phyloP scores from a whole-genome alignment of 2,888 invertebrate genomes.

The Dynastes maya region DNA sequence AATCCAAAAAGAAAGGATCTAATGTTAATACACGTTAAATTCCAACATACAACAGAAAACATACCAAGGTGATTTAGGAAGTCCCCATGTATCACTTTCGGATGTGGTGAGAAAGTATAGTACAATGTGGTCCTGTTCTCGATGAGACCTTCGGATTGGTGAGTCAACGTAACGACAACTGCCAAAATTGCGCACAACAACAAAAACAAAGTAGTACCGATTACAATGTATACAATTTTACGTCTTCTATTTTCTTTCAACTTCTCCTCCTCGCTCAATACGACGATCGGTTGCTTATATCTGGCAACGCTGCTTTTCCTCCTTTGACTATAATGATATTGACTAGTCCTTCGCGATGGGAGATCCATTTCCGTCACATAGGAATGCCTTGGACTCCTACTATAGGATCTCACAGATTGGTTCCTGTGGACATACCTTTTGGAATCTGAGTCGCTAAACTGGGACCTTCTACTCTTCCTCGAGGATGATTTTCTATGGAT shows the following conservation, averaged over 20 bases:
- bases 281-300: constrained; percentile 35
- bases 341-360: constrained; percentile 52
- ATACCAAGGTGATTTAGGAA: constrained; percentile 32
- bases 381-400: constrained; percentile 35
- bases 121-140: constrained; percentile 61
- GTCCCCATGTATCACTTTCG: constrained; percentile 52
- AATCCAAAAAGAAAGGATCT: too few species aligned
- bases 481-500: constrained; percentile 37
- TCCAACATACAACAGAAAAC: neutral
- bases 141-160: constrained; percentile 60
- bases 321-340: constrained; percentile 25
- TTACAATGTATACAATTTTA: constrained; percentile 80
- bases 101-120: constrained; percentile 64
- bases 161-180: constrained; percentile 83
- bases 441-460: constrained; percentile 29
- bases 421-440: constrained; percentile 31
- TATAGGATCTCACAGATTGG: constrained; percentile 37
- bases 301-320: constrained; percentile 50
- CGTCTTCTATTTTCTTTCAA: constrained; percentile 80
- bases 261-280: constrained; percentile 58
- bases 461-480: constrained; percentile 42
- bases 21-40: too few species aligned
- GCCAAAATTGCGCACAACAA: constrained; percentile 82
- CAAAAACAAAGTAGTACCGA: constrained; percentile 82
- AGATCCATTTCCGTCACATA: constrained; percentile 26